Percentiles rank a stretch among this genome's conserved stretches.
phyloP scores from a whole-genome alignment of 2,113 vertebrate species.

The Gallinago paraguaiae region DNA sequence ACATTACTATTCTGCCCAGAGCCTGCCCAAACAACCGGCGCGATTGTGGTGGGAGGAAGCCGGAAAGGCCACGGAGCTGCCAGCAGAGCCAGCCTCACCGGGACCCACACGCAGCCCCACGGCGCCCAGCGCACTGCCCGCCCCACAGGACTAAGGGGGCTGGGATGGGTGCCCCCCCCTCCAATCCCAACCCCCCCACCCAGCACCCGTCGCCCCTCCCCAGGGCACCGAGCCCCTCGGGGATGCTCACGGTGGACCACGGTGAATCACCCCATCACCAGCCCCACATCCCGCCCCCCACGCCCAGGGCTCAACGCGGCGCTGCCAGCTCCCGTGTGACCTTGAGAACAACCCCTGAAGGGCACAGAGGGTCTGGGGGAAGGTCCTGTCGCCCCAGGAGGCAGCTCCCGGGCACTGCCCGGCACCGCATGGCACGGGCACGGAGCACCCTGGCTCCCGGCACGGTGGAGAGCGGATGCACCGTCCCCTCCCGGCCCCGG shows the following conservation, averaged over 20 bases:
- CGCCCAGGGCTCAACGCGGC: rapidly evolving
- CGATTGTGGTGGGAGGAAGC: conserved; percentile 43
- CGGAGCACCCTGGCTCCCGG: rapidly evolving
- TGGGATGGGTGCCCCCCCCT: background rate
- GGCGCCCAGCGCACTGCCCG: rapidly evolving
- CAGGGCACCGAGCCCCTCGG: background rate
- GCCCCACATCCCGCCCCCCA: rapidly evolving
- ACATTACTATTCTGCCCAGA: conserved; percentile 45
- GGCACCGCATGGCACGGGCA: rapidly evolving
- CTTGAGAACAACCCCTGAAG: conserved; percentile 7
- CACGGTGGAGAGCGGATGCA: rapidly evolving
- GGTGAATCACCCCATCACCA: rapidly evolving
- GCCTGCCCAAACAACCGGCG: conserved; percentile 27
- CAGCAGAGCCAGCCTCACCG: rapidly evolving
- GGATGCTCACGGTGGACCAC: background rate
- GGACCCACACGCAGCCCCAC: background rate
- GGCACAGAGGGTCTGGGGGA: background rate
- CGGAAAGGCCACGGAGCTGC: background rate
- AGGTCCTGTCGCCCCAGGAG: background rate
- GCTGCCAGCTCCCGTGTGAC: background rate
- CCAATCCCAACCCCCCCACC: background rate
- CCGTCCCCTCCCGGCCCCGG: rapidly evolving
- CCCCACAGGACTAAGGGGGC: rapidly evolving
- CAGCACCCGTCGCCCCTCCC: rapidly evolving
- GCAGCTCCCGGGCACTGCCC: background rate